Evolutionary conservation across 2,797 vertebrate genomes (phyloP).

Genomic region (Sciaenops ocellatus): DNA sequence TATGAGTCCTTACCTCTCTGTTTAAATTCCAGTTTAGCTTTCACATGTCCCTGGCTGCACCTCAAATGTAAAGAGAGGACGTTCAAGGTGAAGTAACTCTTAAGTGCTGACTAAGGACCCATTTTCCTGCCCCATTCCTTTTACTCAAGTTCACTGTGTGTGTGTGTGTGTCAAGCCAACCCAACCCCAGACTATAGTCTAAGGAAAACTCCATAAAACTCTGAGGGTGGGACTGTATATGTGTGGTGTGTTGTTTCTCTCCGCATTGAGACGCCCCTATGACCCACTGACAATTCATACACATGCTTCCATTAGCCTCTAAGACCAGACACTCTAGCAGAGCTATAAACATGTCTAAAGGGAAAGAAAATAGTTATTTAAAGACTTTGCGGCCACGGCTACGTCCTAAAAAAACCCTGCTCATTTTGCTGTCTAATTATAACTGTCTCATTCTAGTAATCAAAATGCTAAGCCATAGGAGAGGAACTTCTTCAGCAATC

Average conservation of each 20-base stretch:
- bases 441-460: neutral
- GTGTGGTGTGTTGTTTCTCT: constrained; percentile 61
- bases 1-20: neutral
- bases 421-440: constrained; percentile 36
- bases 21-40: constrained; percentile 2
- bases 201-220: constrained; percentile 66
- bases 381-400: constrained; percentile 36
- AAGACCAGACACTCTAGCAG: constrained; percentile 15
- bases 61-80: constrained; percentile 26
- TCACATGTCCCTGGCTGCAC: neutral
- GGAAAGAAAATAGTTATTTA: constrained; percentile 56
- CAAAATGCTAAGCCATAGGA: neutral
- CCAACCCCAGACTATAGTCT: constrained; percentile 44
- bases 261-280: constrained; percentile 49
- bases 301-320: constrained; percentile 23
- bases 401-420: constrained; percentile 10
- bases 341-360: constrained; percentile 43
- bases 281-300: constrained; percentile 35
- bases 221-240: constrained; percentile 54
- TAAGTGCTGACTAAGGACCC: constrained; percentile 61
- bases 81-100: constrained; percentile 47
- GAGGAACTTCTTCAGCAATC: constrained; percentile 1
- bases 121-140: constrained; percentile 55
- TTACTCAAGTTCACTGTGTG: constrained; percentile 32
- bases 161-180: constrained; percentile 38